Percentiles rank a stretch among this genome's conserved stretches.
Evolutionary conservation across 2,888 invertebrate species (phyloP).

Genomic region (Chymomyza fuscimana): DNA sequence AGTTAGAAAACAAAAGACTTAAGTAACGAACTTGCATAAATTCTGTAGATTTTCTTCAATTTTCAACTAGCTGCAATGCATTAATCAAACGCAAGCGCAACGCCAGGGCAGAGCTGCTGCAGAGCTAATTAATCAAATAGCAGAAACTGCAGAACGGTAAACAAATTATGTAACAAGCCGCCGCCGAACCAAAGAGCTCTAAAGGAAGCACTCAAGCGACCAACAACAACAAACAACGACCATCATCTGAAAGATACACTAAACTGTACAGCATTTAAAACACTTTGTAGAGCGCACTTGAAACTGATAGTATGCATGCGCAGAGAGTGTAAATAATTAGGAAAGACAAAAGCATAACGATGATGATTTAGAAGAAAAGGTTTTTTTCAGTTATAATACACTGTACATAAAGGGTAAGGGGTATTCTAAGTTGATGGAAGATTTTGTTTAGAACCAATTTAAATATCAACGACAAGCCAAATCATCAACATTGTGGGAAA

Average conservation of each 20-base stretch:
- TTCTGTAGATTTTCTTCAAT: slow-evolving; percentile 23
- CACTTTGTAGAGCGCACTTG: slow-evolving; percentile 3
- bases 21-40: slow-evolving; percentile 52
- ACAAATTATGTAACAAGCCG: slow-evolving; percentile 60
- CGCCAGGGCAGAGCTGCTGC: slow-evolving; percentile 37
- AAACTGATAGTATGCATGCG: slow-evolving; percentile 65
- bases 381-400: background rate
- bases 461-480: too few species aligned
- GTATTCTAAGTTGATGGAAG: too few species aligned
- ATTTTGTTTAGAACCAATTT: too few species aligned
- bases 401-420: too few species aligned
- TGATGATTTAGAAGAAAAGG: background rate
- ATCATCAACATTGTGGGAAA: too few species aligned
- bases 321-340: slow-evolving; percentile 69
- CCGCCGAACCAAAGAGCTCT: background rate
- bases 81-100: slow-evolving; percentile 43
- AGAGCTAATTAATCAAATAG: slow-evolving; percentile 60
- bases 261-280: background rate
- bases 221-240: background rate
- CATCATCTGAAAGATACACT: background rate
- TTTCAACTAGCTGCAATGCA: slow-evolving; percentile 51
- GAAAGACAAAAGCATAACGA: slow-evolving; percentile 38
- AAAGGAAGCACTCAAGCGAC: background rate
- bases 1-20: slow-evolving; percentile 45
- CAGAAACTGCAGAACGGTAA: slow-evolving; percentile 55